phyloP scores from a whole-genome alignment of 2,797 vertebrate species.

The Nasua narica region DNA sequence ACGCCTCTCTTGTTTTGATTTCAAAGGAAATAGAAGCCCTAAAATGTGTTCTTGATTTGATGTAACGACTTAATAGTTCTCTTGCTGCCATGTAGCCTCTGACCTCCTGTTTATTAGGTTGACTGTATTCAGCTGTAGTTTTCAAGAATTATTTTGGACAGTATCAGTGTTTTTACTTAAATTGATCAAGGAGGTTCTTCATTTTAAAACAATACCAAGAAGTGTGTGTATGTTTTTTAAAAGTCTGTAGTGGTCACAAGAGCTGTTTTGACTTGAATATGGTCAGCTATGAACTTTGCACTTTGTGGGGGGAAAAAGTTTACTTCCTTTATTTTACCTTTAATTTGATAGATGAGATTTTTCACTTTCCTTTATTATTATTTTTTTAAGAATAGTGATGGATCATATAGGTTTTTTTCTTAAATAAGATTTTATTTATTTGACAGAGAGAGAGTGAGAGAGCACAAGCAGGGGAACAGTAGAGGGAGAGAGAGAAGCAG shows the following conservation, averaged over 20 bases:
- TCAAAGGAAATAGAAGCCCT: constrained; percentile 37
- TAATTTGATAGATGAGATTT: neutral
- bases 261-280: neutral
- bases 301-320: neutral
- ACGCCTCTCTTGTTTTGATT: constrained; percentile 49
- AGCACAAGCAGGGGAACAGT: too few species aligned
- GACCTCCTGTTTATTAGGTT: neutral
- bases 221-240: neutral
- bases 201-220: neutral
- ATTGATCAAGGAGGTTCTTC: neutral
- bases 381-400: neutral
- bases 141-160: neutral
- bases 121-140: neutral
- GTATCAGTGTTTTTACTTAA: constrained; percentile 26
- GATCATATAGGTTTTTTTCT: neutral
- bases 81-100: neutral
- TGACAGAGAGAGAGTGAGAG: too few species aligned
- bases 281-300: constrained; percentile 3
- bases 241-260: constrained; percentile 5
- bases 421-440: too few species aligned
- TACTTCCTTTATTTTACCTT: neutral
- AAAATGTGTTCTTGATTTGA: neutral
- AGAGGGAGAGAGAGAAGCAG: too few species aligned
- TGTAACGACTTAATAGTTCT: neutral
- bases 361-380: neutral